Percentiles rank a stretch among this genome's conserved stretches.
These are phyloP conservation scores for Aphyosemion australe DNA, from an alignment of 2,113 vertebrate genomes.

Conservation along the genomic window DNA sequence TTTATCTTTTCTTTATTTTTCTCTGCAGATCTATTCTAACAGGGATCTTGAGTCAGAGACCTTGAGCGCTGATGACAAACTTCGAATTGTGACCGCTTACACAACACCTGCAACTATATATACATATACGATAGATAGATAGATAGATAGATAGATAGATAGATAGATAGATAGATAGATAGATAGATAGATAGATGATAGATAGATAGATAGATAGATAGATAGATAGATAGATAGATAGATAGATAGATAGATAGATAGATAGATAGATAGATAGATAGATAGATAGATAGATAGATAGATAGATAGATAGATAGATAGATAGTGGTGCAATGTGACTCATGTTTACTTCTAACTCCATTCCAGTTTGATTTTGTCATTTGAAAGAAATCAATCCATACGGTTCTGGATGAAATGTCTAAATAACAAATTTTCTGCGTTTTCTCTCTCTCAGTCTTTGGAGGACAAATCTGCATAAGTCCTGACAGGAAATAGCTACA, in stretches of 20 bases:
- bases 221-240: no score
- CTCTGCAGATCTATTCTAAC: constrained; percentile 18
- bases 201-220: no score
- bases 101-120: constrained; percentile 9
- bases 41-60: constrained; percentile 22
- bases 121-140: no score
- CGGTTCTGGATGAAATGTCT: constrained; percentile 5
- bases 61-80: constrained; percentile 39
- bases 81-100: constrained; percentile 10
- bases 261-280: no score
- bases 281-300: no score
- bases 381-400: neutral
- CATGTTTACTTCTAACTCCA: neutral
- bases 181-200: no score
- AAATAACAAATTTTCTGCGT: constrained; percentile 11
- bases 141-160: no score
- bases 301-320: no score
- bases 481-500: constrained; percentile 22
- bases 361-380: neutral
- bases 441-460: constrained; percentile 9
- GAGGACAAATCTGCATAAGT: constrained; percentile 21
- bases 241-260: no score
- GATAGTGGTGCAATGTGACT: constrained; percentile 35
- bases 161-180: no score
- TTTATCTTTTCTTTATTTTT: neutral